Conservation (phyloP, 2,113 vertebrate species). For the Saimiri boliviensis region DNA sequence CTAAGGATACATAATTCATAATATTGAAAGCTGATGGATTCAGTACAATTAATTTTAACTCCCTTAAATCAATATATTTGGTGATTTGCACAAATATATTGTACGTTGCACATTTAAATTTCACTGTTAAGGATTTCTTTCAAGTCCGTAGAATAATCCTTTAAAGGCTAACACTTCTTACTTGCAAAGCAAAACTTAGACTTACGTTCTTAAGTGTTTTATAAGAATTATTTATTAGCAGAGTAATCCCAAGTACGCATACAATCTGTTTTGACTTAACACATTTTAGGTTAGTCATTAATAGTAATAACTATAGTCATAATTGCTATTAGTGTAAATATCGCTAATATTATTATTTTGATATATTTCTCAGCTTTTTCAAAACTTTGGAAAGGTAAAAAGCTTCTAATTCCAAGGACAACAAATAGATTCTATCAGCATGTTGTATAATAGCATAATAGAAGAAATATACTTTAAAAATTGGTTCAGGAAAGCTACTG, state of each 20-base stretch:
- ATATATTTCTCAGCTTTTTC: background rate
- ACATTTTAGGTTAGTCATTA: background rate
- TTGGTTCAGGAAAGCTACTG: background rate
- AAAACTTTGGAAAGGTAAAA: background rate
- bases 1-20: background rate
- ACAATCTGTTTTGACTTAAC: background rate
- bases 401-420: background rate
- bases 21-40: slow-evolving; percentile 33
- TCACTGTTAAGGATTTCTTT: slow-evolving; percentile 31
- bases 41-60: background rate
- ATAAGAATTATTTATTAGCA: background rate
- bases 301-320: background rate
- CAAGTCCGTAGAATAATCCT: background rate
- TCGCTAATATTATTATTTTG: background rate
- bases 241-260: background rate
- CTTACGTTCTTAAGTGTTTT: background rate
- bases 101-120: slow-evolving; percentile 40
- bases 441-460: background rate
- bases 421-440: background rate
- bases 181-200: background rate
- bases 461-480: background rate
- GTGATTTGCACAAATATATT: background rate
- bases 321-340: background rate
- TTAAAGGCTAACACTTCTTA: background rate
- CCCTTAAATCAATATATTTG: background rate